These are phyloP conservation scores for Dynastes grantii DNA, from an alignment of 2,888 invertebrate species.

Conservation along the genomic window DNA sequence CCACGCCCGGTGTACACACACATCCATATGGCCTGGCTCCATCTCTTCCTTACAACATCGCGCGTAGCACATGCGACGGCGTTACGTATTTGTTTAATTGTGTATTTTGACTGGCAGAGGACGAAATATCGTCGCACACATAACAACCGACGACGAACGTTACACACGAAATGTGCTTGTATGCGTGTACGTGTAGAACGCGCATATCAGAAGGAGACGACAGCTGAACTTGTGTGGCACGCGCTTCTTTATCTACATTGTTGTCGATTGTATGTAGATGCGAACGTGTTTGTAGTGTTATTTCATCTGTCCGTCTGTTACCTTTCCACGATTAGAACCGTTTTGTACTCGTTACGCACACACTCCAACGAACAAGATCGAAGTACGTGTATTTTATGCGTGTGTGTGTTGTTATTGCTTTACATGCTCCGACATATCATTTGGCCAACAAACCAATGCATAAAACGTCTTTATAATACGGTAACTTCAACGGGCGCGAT, in stretches of 20 bases:
- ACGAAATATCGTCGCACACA: slow-evolving; percentile 28
- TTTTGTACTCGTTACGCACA: slow-evolving; percentile 16
- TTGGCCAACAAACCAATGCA: slow-evolving; percentile 36
- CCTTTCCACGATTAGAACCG: slow-evolving; percentile 42
- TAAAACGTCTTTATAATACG: slow-evolving; percentile 36
- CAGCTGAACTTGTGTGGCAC: slow-evolving; percentile 48
- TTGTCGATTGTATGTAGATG: slow-evolving; percentile 27
- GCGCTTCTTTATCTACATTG: slow-evolving; percentile 50
- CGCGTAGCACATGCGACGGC: slow-evolving; percentile 25
- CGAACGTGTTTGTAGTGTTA: slow-evolving; percentile 19
- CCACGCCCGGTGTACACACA: slow-evolving; percentile 27
- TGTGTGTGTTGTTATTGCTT: background rate
- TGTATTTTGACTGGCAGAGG: slow-evolving; percentile 45
- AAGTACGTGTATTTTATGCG: background rate
- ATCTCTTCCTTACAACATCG: slow-evolving; percentile 23
- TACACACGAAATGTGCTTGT: slow-evolving; percentile 39
- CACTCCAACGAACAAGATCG: background rate
- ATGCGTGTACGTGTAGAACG: too few species aligned
- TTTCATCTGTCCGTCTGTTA: slow-evolving; percentile 43
- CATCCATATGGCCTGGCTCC: slow-evolving; percentile 32
- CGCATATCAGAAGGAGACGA: slow-evolving; percentile 36
- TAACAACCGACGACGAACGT: slow-evolving; percentile 9
- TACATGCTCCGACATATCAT: background rate
- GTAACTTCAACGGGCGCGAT: slow-evolving; percentile 7
- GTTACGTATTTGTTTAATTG: slow-evolving; percentile 45